Evolutionary conservation across 1,140 invertebrate species (phyloP).

Genomic region (Leguminivora glycinivorella): DNA sequence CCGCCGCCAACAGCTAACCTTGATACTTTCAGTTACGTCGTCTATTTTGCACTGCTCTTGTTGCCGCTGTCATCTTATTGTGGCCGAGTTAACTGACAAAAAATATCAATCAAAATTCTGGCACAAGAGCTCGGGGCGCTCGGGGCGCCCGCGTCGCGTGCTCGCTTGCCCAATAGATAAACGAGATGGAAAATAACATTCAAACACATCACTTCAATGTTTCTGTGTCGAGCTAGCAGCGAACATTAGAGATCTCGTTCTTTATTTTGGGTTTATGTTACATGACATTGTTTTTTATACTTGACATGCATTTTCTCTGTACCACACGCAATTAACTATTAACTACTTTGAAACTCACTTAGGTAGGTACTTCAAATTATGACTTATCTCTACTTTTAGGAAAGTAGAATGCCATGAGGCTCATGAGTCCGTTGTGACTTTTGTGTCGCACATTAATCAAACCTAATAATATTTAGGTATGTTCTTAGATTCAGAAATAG

Average conservation of each 20-base stretch:
- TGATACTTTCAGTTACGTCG: constrained; percentile 76
- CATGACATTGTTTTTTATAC: constrained; percentile 36
- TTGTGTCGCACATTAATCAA: too few relatives aligned
- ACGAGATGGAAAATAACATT: constrained; percentile 50
- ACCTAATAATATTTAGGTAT: too few relatives aligned
- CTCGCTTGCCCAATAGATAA: constrained; percentile 53
- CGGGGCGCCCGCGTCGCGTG: constrained; percentile 54
- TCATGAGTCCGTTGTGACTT: too few relatives aligned
- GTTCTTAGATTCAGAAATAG: too few relatives aligned
- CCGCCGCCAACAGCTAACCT: constrained; percentile 68
- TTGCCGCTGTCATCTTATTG: constrained; percentile 75
- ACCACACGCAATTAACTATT: constrained; percentile 4
- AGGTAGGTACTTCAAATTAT: not conserved
- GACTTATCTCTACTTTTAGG: too few relatives aligned
- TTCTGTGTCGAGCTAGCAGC: constrained; percentile 33
- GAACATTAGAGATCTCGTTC: constrained; percentile 38
- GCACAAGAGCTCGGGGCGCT: constrained; percentile 74
- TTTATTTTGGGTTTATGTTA: constrained; percentile 47
- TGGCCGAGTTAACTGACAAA: constrained; percentile 73
- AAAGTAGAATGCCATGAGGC: too few relatives aligned
- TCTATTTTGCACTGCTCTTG: constrained; percentile 75
- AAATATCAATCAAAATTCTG: constrained; percentile 80
- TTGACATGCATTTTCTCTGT: not conserved
- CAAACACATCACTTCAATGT: constrained; percentile 41
- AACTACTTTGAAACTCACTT: not conserved